phyloP scores from a whole-genome alignment of 2,888 invertebrate species.

The Dasypolia templi region DNA sequence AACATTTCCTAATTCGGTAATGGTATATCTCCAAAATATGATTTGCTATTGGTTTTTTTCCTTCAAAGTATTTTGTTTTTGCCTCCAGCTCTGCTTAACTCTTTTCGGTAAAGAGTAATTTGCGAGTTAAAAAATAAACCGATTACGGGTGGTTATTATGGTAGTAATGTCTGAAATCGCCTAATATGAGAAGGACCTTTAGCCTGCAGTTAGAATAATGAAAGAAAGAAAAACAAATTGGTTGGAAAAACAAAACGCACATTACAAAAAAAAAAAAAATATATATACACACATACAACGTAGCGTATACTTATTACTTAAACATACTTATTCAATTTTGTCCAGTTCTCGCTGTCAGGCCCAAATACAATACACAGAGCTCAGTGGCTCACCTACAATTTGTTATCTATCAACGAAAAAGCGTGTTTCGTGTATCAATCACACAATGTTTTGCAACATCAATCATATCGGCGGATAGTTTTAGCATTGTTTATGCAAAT shows the following conservation, averaged over 20 bases:
- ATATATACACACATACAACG: no score
- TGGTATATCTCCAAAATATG: slow-evolving; percentile 13
- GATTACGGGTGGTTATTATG: not conserved
- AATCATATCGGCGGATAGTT: slow-evolving; percentile 35
- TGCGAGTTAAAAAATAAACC: not conserved
- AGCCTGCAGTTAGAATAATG: no score
- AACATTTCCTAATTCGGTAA: slow-evolving; percentile 19
- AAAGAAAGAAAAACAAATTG: no score
- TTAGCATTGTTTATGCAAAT: slow-evolving; percentile 37
- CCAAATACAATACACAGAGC: no score
- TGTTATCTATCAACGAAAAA: slow-evolving; percentile 6
- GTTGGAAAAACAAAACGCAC: no score
- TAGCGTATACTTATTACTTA: no score
- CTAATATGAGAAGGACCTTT: no score
- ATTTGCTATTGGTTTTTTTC: not conserved
- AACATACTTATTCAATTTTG: no score
- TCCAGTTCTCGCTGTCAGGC: no score
- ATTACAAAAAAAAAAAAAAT: no score
- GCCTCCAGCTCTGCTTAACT: not conserved
- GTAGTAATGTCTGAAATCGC: not conserved
- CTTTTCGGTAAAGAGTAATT: no score
- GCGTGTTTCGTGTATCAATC: slow-evolving; percentile 22
- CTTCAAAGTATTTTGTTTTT: no score
- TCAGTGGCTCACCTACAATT: slow-evolving; percentile 26
- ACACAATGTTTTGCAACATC: slow-evolving; percentile 23